These are phyloP conservation scores for Augiades crinisus DNA, from an alignment of 2,888 invertebrate genomes.

Conservation along the genomic window DNA sequence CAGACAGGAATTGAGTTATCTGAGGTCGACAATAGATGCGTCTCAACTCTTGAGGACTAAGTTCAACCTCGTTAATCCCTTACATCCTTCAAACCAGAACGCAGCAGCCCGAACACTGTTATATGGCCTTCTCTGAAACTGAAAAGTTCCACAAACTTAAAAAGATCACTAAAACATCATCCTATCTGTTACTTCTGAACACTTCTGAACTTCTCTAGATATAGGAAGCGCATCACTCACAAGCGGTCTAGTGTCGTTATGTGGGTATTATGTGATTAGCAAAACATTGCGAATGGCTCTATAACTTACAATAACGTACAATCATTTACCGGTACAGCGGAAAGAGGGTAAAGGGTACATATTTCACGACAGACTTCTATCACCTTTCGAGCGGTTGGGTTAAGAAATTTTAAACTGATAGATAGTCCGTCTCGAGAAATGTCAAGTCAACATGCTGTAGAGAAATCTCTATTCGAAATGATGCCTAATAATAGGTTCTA, in stretches of 20 bases:
- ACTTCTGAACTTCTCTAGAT: constrained; percentile 6
- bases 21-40: no score
- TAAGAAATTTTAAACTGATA: constrained; percentile 1
- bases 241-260: constrained; percentile 21
- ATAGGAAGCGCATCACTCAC: constrained; percentile 43
- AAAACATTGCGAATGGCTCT: constrained; percentile 11
- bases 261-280: constrained; percentile 33
- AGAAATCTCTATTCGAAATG: not conserved
- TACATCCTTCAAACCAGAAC: no score
- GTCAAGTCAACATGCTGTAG: not conserved
- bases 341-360: not conserved
- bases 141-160: not conserved
- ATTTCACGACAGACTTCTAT: constrained; percentile 5
- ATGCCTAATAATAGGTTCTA: not conserved
- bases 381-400: not conserved
- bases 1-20: no score
- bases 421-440: not conserved
- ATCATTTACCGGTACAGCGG: not conserved
- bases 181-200: constrained; percentile 22
- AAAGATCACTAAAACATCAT: constrained; percentile 16
- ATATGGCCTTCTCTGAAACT: no score
- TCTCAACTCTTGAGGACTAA: no score
- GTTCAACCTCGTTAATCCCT: no score
- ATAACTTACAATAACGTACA: not conserved
- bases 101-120: no score